These are phyloP conservation scores for Papilio glaucus DNA, from an alignment of 1,140 invertebrate genomes.

Conservation along the genomic window DNA sequence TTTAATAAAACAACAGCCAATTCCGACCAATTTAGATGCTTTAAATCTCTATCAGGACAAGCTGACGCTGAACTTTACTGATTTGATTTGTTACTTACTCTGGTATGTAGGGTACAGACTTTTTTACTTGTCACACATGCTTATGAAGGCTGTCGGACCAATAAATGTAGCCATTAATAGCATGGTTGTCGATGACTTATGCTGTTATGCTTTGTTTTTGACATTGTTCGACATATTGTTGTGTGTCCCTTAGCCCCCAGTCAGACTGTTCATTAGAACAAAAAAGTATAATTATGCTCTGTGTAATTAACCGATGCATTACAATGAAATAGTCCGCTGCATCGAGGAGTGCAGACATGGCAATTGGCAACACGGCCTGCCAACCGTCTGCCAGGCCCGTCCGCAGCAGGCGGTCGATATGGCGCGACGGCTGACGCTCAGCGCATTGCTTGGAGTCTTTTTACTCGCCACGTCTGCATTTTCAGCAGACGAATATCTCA, in stretches of 20 bases:
- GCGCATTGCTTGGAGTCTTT: neutral
- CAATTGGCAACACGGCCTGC: neutral
- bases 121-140: too few relatives aligned
- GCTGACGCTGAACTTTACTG: neutral
- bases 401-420: slow-evolving; percentile 20
- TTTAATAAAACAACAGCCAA: slow-evolving; percentile 23
- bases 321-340: neutral
- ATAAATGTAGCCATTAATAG: too few relatives aligned
- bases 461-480: slow-evolving; percentile 13
- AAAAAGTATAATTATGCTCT: slow-evolving; percentile 8
- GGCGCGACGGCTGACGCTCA: neutral
- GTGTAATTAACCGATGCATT: slow-evolving; percentile 6
- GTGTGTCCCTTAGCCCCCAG: neutral
- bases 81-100: neutral
- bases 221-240: neutral
- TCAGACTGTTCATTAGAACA: neutral
- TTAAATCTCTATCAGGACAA: slow-evolving; percentile 21
- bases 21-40: slow-evolving; percentile 29
- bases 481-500: neutral
- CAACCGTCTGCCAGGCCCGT: neutral
- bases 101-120: too few relatives aligned
- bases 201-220: neutral
- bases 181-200: neutral
- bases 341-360: neutral
- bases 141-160: too few relatives aligned